These are phyloP conservation scores for Drosophila koepferae DNA, from an alignment of 2,888 invertebrate species.

Conservation along the genomic window DNA sequence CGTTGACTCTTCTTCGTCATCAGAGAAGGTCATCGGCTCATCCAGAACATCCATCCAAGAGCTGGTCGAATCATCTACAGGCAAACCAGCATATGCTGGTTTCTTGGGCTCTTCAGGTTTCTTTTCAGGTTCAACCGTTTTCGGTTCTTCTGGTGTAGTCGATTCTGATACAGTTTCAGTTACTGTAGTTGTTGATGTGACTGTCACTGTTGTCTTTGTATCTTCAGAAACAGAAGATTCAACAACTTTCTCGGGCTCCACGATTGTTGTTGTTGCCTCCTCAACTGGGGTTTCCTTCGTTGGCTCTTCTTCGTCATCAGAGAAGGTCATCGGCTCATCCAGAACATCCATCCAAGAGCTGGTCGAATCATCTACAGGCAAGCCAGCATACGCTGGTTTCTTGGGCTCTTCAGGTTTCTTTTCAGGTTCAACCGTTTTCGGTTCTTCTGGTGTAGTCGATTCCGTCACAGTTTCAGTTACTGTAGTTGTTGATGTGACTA, in stretches of 20 bases:
- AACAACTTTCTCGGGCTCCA: conserved; percentile 26
- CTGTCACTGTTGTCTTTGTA: not conserved
- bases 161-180: not conserved
- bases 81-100: conserved; percentile 3
- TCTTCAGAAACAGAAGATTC: conserved; percentile 7
- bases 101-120: conserved; percentile 17
- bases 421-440: conserved; percentile 18
- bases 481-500: not conserved
- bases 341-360: conserved; percentile 79
- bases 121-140: not conserved
- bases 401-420: conserved; percentile 74
- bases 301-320: conserved; percentile 32
- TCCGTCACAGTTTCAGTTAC: no score
- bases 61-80: not conserved
- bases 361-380: conserved; percentile 68
- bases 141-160: conserved; percentile 5
- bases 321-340: conserved; percentile 33
- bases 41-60: not conserved
- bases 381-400: conserved; percentile 70
- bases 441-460: conserved; percentile 30
- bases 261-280: not conserved
- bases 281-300: not conserved
- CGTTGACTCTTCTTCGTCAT: not conserved
- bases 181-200: not conserved
- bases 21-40: not conserved